Base-by-base conservation (phyloP, 92 coral and sea anemone species). In the Isaurus tuberculatus region DNA sequence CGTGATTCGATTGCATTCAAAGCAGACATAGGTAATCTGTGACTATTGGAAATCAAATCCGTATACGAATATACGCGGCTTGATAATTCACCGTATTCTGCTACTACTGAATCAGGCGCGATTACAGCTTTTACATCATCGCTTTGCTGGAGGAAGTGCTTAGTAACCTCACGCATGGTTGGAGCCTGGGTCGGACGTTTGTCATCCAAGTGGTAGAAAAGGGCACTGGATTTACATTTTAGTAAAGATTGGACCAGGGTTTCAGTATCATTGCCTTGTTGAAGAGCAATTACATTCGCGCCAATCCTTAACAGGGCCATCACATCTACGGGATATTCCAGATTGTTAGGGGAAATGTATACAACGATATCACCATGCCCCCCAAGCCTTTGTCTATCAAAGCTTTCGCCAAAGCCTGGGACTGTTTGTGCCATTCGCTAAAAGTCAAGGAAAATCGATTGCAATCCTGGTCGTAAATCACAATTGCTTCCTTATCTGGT, bases 361-460 rank as follows among this genome's bases (percentile, higher is more conserved):
- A 26, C 67, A 1, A 75, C 81, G n/a, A 19, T 75, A 8, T 75
- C 81, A 53, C 31, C 49, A 16, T n/a, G n/a, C 20, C 5, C 20
- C 10, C 81, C 48, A 75, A 32, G 68, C 81, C 81, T 8, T 51
- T 55, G 20, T 74, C 80, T 2, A 74, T 26, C 65, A 74, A 27
- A 20, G 66, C 80, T 15, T 32, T 25, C 28, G 80, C 67, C 27
- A 74, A 57, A 22, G 26, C 42, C 65, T 74, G 80, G 67, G 80
- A 74, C 64, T 57, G 51, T 15, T 64, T 74, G 5, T 74, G 80
- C 27, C 58, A 74, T 16, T 74, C 44, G 19, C 65, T 8, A 36
- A 49, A 74, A 48, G 80, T 49, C 29, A 74, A 49, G 5, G 46
- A 74, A 30, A 57, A 53, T 13, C 80, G 30, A 13, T 74, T 8